A percentile compares a stretch with the other conserved stretches of the same genome.
Conservation (phyloP, 2,888 invertebrate species). For the Melipona beecheii region DNA sequence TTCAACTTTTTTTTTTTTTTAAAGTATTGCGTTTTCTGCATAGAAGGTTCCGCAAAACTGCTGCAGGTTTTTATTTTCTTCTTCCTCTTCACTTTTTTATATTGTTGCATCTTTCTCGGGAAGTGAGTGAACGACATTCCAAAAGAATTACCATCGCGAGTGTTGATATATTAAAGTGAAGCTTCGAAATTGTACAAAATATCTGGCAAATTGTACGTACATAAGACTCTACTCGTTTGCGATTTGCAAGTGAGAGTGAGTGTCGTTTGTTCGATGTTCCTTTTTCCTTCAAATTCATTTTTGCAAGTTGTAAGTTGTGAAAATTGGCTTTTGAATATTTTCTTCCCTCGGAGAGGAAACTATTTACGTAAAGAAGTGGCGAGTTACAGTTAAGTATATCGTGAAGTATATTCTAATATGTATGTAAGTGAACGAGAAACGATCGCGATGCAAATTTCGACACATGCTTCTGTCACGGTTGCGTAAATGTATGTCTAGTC, state of each 20-base stretch:
- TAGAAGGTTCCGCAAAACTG: not conserved
- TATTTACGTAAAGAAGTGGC: not conserved
- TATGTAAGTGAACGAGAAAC: not conserved
- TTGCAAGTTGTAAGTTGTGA: not conserved
- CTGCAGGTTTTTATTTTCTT: not conserved
- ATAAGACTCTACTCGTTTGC: slow-evolving; percentile 67
- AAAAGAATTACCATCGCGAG: slow-evolving; percentile 1
- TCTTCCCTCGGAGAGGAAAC: not conserved
- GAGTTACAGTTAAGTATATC: not conserved
- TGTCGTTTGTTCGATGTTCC: slow-evolving; percentile 29
- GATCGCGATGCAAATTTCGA: not conserved
- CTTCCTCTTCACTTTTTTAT: not conserved
- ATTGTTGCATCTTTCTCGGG: not conserved
- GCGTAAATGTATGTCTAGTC: slow-evolving; percentile 65
- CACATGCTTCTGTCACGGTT: slow-evolving; percentile 18
- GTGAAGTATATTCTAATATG: slow-evolving; percentile 1
- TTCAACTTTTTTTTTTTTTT: too few species aligned
- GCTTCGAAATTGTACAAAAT: not conserved
- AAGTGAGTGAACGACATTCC: slow-evolving; percentile 25
- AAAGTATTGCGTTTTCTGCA: not conserved
- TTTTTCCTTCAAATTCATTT: not conserved
- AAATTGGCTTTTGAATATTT: not conserved
- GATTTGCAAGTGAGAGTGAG: slow-evolving; percentile 64
- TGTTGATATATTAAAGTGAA: not conserved
- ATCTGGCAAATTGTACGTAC: not conserved